Base-by-base conservation (phyloP, 2,113 vertebrate genomes). In the Caloenas nicobarica region DNA sequence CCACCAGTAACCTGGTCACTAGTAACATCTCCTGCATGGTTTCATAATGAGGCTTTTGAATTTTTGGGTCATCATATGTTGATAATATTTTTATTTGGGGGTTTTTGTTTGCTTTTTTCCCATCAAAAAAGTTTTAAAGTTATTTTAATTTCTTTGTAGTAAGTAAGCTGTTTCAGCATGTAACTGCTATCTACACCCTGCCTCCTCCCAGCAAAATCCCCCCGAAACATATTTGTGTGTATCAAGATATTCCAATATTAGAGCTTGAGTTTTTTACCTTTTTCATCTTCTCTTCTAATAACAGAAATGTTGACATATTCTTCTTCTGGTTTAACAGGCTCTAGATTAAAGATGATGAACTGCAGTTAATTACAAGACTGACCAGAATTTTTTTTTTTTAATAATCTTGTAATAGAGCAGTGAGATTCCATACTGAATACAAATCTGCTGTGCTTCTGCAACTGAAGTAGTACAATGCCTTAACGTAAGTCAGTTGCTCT, bases 301-400 rank as follows among this genome's bases (percentile, higher is more conserved):
- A 77, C 10, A 25, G 72, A 5, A 22, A 96, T 78, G 48, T 80
- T 94, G 64, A 89, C 11, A 2, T 98, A 98, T 10, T 96, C 91
- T 51, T 96, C 64, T 66, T 96, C 87, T 51, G 70, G 33, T 40
- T 58, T 61, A 61, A 79, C 16, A 26, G 11, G 65, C 17, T 77
- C 97, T 98, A 85, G 24, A 88, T 60, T 68, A 82, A 94, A 95
- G 82, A 58, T 58, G 61, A 46, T 40, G 40, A 93, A 56, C 33
- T 92, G 34, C 65, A 77, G 23, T 96, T 86, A 76, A 82, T 84
- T 77, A 28, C 18, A 88, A 74, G 15, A 53, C n/a, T 13, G 31
- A 83, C 7, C 10, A 51, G 29, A 24, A 19, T 44, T 25, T 25
- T 10, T 24, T 68, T 56, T 22, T 48, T 71, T 44, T 4, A 46